Conservation (phyloP, 2,113 vertebrate genomes). For the Sylvilagus bachmani region DNA sequence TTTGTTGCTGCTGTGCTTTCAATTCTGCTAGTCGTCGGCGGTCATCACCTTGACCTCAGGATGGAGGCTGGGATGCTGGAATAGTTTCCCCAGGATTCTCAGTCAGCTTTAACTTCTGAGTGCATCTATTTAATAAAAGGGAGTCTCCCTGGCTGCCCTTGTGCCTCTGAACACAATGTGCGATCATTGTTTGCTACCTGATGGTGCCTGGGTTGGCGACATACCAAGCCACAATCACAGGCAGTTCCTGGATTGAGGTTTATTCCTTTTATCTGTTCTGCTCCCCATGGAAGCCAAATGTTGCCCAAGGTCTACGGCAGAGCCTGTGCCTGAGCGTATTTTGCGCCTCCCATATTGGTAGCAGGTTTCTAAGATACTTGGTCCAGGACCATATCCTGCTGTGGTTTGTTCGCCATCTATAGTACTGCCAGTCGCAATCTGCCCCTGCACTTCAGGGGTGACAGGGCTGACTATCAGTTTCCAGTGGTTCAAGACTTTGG, state of each 20-base stretch:
- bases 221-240: neutral
- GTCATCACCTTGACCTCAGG: neutral
- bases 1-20: neutral
- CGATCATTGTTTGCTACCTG: neutral
- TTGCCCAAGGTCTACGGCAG: neutral
- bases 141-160: neutral
- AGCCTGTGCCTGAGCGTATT: neutral
- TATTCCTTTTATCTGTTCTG: neutral
- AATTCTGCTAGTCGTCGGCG: neutral
- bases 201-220: neutral
- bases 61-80: too few relatives aligned
- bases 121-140: neutral
- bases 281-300: neutral
- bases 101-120: neutral
- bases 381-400: neutral
- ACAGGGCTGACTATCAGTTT: neutral
- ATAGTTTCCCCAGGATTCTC: neutral
- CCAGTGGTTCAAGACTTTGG: neutral
- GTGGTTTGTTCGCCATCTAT: neutral
- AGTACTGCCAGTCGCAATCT: neutral
- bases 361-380: neutral
- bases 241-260: neutral
- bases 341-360: neutral
- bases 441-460: neutral
- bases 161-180: neutral